Base-by-base conservation (phyloP, 2,888 invertebrate species). In the Pecten maximus region DNA sequence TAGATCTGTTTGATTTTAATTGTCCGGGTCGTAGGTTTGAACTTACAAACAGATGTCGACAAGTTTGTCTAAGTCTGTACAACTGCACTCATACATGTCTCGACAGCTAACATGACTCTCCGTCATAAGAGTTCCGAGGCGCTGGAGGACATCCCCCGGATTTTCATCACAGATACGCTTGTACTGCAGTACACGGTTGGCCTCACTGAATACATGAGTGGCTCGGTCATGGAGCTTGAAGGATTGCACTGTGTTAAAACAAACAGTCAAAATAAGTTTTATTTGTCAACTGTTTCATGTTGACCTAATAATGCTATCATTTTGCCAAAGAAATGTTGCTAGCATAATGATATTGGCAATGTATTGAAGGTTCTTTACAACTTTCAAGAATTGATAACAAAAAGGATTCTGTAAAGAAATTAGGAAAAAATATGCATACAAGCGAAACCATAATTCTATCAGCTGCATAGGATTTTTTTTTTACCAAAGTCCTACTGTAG, bases 31-130 rank as follows among this genome's bases (percentile, higher is more conserved):
- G 12, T n/a, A 19, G 54, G 19, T 54, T 8, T 23, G 87, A 88
- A 93, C 97, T 15, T 98, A 98, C 95, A 98, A 97, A 92, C 97
- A 96, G n/a, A 96, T 93, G 48, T 98, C 97, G 39, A 99, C 98
- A 40, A 99, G 97, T 91, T 97, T 97, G 96, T 99, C 99, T 93
- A 99, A 97, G 95, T 98, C 98, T 0, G 98, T 97, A 97, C 99
- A 99, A 91, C n/a, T 99, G 97, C 99, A 99, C 96, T 99, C 98
- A 97, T 99, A 99, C 4, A 98, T 97, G 92, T 98, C 97, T 91
- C 98, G 97, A 89, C 99, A 97, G 96, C 99, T 99, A 60, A 97
- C 97, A 96, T 99, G 99, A 95, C 99, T 99, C 90, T 98, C 97
- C 88, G 98, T 98, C 99, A 99, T 99, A 89, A 99, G 97, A 92